A percentile compares a stretch with the other conserved stretches of the same genome.
Evolutionary conservation across 1,140 invertebrate genomes (phyloP).

Genomic region (Drosophila nannoptera): DNA sequence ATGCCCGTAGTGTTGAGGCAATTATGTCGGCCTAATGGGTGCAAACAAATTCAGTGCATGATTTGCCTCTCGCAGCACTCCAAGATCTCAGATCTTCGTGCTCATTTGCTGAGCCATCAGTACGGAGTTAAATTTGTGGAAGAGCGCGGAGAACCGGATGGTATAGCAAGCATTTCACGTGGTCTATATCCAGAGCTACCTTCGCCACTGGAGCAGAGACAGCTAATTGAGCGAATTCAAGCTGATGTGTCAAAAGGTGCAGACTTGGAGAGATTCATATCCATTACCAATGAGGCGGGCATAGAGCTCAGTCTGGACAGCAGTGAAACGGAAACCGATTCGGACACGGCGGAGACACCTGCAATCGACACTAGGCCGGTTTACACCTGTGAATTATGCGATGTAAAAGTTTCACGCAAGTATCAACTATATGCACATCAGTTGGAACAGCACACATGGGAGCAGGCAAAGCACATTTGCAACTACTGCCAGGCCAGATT

Average conservation of each 20-base stretch:
- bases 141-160: conserved; percentile 18
- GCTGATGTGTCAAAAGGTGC: conserved; percentile 40
- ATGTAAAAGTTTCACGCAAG: conserved; percentile 74
- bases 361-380: background rate
- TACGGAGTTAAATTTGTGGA: conserved; percentile 24
- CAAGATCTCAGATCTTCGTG: conserved; percentile 62
- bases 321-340: conserved; percentile 69
- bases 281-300: conserved; percentile 68
- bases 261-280: conserved; percentile 64
- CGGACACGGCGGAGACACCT: conserved; percentile 32
- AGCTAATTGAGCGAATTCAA: conserved; percentile 51
- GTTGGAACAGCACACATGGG: conserved; percentile 48
- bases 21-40: conserved; percentile 60
- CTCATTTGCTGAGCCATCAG: conserved; percentile 54
- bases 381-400: conserved; percentile 79
- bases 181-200: conserved; percentile 59
- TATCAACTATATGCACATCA: conserved; percentile 68
- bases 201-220: conserved; percentile 15
- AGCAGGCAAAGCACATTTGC: conserved; percentile 45
- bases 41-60: conserved; percentile 71
- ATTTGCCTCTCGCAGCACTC: conserved; percentile 66
- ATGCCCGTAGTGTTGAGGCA: conserved; percentile 17
- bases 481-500: conserved; percentile 59
- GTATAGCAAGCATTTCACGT: conserved; percentile 24
- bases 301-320: conserved; percentile 65